Percentiles rank a stretch among this genome's conserved stretches.
phyloP scores from a whole-genome alignment of 2,113 vertebrate genomes.

The Empidonax alnorum region DNA sequence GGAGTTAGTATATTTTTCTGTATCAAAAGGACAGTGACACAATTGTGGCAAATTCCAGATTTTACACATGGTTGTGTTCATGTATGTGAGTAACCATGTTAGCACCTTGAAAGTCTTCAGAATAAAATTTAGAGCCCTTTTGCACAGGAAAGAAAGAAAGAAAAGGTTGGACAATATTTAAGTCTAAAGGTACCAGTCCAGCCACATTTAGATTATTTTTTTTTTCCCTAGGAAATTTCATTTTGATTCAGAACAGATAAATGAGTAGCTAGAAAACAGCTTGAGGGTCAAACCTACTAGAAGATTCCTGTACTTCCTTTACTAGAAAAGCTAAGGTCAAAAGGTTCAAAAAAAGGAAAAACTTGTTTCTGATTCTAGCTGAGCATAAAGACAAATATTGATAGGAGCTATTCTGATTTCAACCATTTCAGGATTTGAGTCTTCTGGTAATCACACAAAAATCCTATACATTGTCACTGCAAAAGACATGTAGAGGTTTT shows the following conservation, averaged over 20 bases:
- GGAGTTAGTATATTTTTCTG: neutral
- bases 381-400: neutral
- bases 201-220: neutral
- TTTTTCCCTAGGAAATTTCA: neutral
- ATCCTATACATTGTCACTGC: neutral
- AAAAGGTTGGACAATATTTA: neutral
- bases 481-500: neutral
- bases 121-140: neutral
- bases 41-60: neutral
- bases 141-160: neutral
- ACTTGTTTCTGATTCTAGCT: neutral
- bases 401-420: neutral
- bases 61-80: neutral
- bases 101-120: neutral
- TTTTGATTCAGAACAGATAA: neutral
- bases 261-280: neutral
- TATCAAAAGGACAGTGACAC: neutral
- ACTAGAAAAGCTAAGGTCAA: neutral
- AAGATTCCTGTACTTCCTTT: neutral
- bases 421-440: neutral
- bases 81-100: neutral
- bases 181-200: neutral
- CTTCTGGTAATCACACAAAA: neutral
- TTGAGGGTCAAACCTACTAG: neutral
- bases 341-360: neutral